Evolutionary conservation across 1,140 invertebrate genomes (phyloP), one percentile per base, ranked within the genome.

Genomic region (Homalodisca vitripennis): DNA sequence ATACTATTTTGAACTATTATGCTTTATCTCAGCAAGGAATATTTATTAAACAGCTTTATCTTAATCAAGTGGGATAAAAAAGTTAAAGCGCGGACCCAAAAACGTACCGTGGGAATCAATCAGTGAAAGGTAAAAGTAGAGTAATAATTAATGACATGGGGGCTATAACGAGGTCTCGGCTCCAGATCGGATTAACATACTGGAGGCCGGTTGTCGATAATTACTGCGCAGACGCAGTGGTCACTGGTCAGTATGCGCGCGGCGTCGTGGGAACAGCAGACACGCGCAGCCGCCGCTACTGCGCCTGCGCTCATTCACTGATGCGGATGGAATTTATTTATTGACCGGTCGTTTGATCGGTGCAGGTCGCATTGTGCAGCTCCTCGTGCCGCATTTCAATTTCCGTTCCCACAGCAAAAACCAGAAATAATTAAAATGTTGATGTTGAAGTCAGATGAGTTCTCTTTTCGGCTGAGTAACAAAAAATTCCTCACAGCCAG

Each of bases 191-290:
- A 41, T 41, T 41, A 41, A 41, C 34, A 41, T 41, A 41, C 17
- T 41, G 34, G 17, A 6, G 6, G 6, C 6, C 34, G 34, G 34
- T 41, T 41, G 17, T 41, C 34, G 6, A 17, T n/a, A n/a, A n/a
- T n/a, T n/a, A n/a, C n/a, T n/a, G n/a, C n/a, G n/a, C n/a, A n/a
- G n/a, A n/a, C n/a, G n/a, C n/a, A n/a, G n/a, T n/a, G n/a, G n/a
- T n/a, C n/a, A 41, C 6, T 6, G 6, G 34, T 41, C 34, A 41
- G 34, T 41, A 41, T 41, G 34, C 34, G 6, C 6, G 6, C 48
- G 48, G 48, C 48, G 6, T 17, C 48, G 48, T 53, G 48, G 48
- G 48, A 53, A 53, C 48, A 41, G n/a, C n/a, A n/a, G n/a, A n/a
- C 34, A 41, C 34, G 34, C 34, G 34, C 17, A 6, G 17, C 34